Percentiles rank a stretch among this genome's conserved stretches.
Evolutionary conservation across 53 echinoderm and acorn worm species (phyloP).

Genomic region (Echinarachnius parma): DNA sequence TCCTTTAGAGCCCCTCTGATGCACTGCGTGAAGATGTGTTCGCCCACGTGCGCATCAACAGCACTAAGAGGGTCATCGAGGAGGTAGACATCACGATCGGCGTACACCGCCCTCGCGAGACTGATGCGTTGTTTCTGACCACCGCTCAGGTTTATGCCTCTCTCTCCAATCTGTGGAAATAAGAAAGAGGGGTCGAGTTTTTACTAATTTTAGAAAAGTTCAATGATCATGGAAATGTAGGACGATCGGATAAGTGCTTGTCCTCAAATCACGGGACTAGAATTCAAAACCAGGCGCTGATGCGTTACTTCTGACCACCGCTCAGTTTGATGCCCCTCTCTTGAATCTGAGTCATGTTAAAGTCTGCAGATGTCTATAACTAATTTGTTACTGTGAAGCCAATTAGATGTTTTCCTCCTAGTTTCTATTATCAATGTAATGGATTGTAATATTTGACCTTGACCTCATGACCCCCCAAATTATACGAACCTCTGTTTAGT

Average conservation of each 20-base stretch:
- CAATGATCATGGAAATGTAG: too few relatives aligned
- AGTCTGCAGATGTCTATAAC: too few relatives aligned
- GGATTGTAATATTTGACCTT: too few relatives aligned
- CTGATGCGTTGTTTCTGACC: slow-evolving; percentile 90
- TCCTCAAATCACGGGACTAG: neutral
- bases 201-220: neutral
- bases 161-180: slow-evolving; percentile 76
- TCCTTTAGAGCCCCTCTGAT: slow-evolving; percentile 72
- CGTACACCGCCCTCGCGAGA: slow-evolving; percentile 81
- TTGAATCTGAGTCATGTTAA: too few relatives aligned
- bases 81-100: slow-evolving; percentile 74
- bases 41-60: slow-evolving; percentile 83
- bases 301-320: too few relatives aligned
- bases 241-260: neutral
- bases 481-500: too few relatives aligned
- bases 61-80: slow-evolving; percentile 94
- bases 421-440: too few relatives aligned
- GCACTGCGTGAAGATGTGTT: slow-evolving; percentile 85
- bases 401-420: too few relatives aligned
- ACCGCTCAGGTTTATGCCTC: slow-evolving; percentile 90
- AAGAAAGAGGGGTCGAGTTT: neutral
- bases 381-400: too few relatives aligned
- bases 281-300: neutral
- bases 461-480: too few relatives aligned
- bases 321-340: too few relatives aligned